phyloP scores from a whole-genome alignment of 2,113 vertebrate genomes.

The Canis aureus region DNA sequence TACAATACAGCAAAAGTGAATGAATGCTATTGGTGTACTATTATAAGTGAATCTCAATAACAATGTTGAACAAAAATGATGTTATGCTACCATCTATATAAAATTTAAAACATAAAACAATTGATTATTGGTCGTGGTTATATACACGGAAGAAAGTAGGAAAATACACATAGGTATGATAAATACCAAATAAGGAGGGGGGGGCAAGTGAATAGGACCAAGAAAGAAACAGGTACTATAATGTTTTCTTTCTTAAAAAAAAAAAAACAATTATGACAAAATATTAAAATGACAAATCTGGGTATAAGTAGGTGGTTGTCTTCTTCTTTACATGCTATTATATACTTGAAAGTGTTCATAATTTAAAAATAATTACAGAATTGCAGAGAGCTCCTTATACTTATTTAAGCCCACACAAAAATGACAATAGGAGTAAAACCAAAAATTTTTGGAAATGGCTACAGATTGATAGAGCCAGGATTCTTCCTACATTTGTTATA shows the following conservation, averaged over 20 bases:
- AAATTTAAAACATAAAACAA: not conserved
- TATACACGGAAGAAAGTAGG: not conserved
- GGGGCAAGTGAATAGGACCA: not conserved
- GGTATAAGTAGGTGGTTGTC: not conserved
- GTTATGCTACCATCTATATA: not conserved
- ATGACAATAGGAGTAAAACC: constrained; percentile 15
- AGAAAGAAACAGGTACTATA: not conserved
- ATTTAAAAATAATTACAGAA: constrained; percentile 15
- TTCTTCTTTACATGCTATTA: not conserved
- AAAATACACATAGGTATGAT: not conserved
- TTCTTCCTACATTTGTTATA: not conserved
- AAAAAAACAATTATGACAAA: not conserved
- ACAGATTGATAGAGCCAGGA: not conserved
- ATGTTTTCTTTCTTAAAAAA: not conserved
- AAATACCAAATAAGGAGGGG: not conserved
- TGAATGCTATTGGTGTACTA: not conserved
- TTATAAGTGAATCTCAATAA: constrained; percentile 28
- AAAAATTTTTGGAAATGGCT: not conserved
- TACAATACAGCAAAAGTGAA: not conserved
- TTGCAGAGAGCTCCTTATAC: not conserved
- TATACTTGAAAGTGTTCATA: not conserved
- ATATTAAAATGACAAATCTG: constrained; percentile 5
- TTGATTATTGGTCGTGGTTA: not conserved
- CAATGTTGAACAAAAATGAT: not conserved
- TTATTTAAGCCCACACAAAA: constrained; percentile 34